These are phyloP conservation scores for Tetraodon nigroviridis DNA, from an alignment of 2,113 vertebrate genomes.

Conservation along the genomic window DNA sequence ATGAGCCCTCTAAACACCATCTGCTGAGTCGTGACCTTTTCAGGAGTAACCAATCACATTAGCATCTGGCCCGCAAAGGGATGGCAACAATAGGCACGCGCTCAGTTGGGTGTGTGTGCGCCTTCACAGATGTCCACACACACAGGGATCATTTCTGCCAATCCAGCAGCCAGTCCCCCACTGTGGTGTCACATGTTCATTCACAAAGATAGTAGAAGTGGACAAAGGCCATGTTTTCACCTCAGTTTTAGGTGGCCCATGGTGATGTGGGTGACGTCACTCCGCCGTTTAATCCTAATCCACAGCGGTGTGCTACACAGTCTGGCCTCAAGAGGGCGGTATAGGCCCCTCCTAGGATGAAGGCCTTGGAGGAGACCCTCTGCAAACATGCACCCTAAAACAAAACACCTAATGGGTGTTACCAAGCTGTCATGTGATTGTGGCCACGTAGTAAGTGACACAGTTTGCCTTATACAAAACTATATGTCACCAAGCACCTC, in stretches of 20 bases:
- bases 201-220: conserved; percentile 11
- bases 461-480: conserved; percentile 16
- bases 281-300: conserved; percentile 46
- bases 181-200: conserved; percentile 15
- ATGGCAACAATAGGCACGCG: conserved; percentile 65
- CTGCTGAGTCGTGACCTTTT: conserved; percentile 68
- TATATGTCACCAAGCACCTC: too few species aligned
- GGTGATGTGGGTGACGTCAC: conserved; percentile 8
- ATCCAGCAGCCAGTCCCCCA: background rate
- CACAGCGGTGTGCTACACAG: conserved; percentile 30
- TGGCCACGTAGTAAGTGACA: conserved; percentile 10
- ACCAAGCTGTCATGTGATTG: conserved; percentile 5
- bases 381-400: conserved; percentile 18
- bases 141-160: conserved; percentile 12
- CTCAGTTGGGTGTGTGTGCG: conserved; percentile 20
- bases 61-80: conserved; percentile 46
- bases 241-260: conserved; percentile 13
- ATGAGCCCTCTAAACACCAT: conserved; percentile 56
- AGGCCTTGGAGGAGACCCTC: conserved; percentile 14
- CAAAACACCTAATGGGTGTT: conserved; percentile 1
- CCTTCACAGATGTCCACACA: conserved; percentile 44
- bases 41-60: conserved; percentile 48
- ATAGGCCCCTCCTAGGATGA: conserved; percentile 33
- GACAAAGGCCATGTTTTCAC: conserved; percentile 6
- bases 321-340: conserved; percentile 58